Percentiles rank a stretch among this genome's conserved stretches.
Conservation (phyloP, 30 jellyfish, hydroid and myxozoan genomes). For the Phacellophora camtschatica region DNA sequence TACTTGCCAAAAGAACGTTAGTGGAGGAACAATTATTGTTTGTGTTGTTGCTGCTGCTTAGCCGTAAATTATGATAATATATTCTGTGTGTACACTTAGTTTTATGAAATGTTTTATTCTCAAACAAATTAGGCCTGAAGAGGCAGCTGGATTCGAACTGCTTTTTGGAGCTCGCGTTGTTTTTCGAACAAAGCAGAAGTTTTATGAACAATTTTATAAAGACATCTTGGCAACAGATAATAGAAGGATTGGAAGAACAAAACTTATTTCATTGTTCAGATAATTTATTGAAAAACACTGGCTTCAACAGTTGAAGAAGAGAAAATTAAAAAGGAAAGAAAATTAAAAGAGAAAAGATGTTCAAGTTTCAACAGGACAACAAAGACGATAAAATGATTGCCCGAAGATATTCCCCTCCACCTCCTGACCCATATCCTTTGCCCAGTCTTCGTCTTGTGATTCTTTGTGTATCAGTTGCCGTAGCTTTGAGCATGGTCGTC, state of each 20-base stretch:
- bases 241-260: neutral
- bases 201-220: neutral
- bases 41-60: no score
- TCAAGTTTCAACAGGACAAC: conserved; percentile 66
- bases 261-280: neutral
- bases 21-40: no score
- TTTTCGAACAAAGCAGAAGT: neutral
- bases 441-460: conserved; percentile 96
- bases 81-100: conserved; percentile 48
- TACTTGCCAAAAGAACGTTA: no score
- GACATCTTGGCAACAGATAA: neutral
- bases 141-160: conserved; percentile 33
- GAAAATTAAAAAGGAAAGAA: neutral
- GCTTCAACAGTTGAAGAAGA: neutral
- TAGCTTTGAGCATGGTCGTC: conserved; percentile 97
- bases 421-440: conserved; percentile 98
- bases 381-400: conserved; percentile 87
- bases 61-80: conserved; percentile 41
- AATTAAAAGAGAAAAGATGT: conserved; percentile 30
- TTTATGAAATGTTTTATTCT: conserved; percentile 36
- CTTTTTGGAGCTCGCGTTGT: no score
- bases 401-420: conserved; percentile 99
- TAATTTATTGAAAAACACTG: neutral
- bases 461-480: conserved; percentile 97
- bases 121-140: conserved; percentile 53